A percentile compares a stretch with the other conserved stretches of the same genome.
phyloP scores from a whole-genome alignment of 92 coral and sea anemone species.

The Montipora capitata region DNA sequence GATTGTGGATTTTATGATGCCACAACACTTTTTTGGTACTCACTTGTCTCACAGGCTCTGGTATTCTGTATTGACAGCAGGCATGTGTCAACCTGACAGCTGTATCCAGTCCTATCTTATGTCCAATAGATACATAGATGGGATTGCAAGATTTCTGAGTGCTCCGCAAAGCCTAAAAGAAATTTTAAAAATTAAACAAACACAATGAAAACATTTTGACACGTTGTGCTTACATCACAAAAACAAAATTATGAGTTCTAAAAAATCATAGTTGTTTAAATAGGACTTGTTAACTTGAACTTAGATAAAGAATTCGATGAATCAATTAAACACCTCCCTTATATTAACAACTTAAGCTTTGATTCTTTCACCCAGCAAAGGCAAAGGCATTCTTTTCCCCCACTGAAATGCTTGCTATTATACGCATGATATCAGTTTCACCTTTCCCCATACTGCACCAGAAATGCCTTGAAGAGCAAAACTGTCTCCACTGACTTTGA shows the following conservation, averaged over 20 bases:
- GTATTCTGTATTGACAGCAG: constrained; percentile 86
- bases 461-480: constrained; percentile 87
- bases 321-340: too few species aligned
- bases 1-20: too few species aligned
- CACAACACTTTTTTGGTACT: neutral
- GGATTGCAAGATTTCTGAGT: constrained; percentile 79
- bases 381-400: too few species aligned
- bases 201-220: too few species aligned
- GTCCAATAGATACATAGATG: constrained; percentile 94
- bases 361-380: too few species aligned
- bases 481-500: constrained; percentile 84
- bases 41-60: constrained; percentile 98
- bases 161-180: constrained; percentile 84
- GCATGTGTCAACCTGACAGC: constrained; percentile 80
- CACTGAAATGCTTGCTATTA: neutral
- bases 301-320: too few species aligned
- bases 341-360: too few species aligned
- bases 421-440: neutral
- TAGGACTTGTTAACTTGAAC: too few species aligned
- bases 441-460: constrained; percentile 91
- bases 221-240: too few species aligned
- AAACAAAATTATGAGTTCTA: too few species aligned
- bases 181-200: neutral
- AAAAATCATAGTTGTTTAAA: too few species aligned
- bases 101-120: constrained; percentile 87